These are phyloP conservation scores for Holothuria leucospilota DNA, from an alignment of 53 echinoderm and acorn worm genomes.

Conservation along the genomic window DNA sequence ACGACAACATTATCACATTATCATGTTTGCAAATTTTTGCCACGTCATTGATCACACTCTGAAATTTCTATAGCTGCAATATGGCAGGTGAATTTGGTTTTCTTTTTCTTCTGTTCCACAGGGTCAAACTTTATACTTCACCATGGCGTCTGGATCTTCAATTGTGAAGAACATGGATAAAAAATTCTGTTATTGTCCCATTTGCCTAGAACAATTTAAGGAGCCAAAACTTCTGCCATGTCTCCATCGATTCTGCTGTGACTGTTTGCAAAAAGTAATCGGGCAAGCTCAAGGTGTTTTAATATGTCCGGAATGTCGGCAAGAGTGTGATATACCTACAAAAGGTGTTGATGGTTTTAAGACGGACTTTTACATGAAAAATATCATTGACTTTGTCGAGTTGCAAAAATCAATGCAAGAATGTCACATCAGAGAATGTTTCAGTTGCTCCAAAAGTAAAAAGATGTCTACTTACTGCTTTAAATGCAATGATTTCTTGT, in stretches of 20 bases:
- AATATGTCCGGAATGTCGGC: slow-evolving; percentile 1
- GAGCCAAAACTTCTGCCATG: no score
- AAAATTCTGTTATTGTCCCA: not conserved
- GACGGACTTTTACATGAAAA: no score
- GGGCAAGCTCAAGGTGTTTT: not conserved
- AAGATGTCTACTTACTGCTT: not conserved
- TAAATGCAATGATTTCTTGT: not conserved
- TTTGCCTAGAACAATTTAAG: not conserved
- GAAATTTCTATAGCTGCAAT: no score
- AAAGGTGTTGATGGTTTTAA: not conserved
- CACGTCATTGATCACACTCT: no score
- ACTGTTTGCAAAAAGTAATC: not conserved
- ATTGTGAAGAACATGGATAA: no score
- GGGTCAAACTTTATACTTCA: no score
- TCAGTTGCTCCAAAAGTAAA: not conserved
- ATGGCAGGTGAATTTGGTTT: no score
- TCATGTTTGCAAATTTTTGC: no score
- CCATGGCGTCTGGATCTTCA: no score
- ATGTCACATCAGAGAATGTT: not conserved
- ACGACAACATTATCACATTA: no score
- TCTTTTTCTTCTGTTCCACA: no score
- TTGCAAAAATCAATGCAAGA: not conserved
- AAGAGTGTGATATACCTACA: not conserved
- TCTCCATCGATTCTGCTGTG: not conserved
- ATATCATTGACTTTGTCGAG: not conserved